Conservation (phyloP, 2,113 vertebrate species). For the Acanthochromis polyacanthus region DNA sequence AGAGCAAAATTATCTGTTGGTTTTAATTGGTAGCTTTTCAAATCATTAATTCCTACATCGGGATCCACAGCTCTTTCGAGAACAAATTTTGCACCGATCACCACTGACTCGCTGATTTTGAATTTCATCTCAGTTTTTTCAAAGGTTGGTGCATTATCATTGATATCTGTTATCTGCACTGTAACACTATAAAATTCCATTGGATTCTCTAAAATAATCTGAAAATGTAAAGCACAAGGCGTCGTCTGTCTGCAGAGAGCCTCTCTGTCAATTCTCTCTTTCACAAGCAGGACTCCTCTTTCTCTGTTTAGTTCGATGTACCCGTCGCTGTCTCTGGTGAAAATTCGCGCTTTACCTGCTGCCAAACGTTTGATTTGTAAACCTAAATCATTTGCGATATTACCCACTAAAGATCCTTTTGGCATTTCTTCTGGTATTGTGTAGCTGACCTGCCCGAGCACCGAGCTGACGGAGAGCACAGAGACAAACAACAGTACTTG, state of each 20-base stretch:
- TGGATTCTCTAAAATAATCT: slow-evolving; percentile 56
- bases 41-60: slow-evolving; percentile 18
- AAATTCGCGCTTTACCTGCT: slow-evolving; percentile 69
- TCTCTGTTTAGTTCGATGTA: slow-evolving; percentile 76
- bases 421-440: slow-evolving; percentile 82
- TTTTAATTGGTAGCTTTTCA: slow-evolving; percentile 25
- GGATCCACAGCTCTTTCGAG: slow-evolving; percentile 48
- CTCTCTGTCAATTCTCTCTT: slow-evolving; percentile 79
- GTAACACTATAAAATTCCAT: slow-evolving; percentile 63
- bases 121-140: slow-evolving; percentile 39
- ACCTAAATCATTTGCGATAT: slow-evolving; percentile 78
- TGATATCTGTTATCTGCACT: slow-evolving; percentile 69
- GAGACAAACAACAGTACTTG: slow-evolving; percentile 45
- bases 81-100: slow-evolving; percentile 41
- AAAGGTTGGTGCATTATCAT: slow-evolving; percentile 67
- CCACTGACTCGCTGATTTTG: slow-evolving; percentile 56
- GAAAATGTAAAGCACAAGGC: slow-evolving; percentile 70
- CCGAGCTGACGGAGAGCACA: slow-evolving; percentile 19
- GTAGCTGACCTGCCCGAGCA: slow-evolving; percentile 73
- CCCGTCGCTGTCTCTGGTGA: slow-evolving; percentile 73
- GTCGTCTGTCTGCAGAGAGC: slow-evolving; percentile 75
- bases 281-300: slow-evolving; percentile 67
- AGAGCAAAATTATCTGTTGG: slow-evolving; percentile 44
- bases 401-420: slow-evolving; percentile 79
- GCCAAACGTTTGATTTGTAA: slow-evolving; percentile 71